Evolutionary conservation across 2,113 vertebrate genomes (phyloP), one percentile per base, ranked within the genome.

Genomic region (Ciconia stormi): DNA sequence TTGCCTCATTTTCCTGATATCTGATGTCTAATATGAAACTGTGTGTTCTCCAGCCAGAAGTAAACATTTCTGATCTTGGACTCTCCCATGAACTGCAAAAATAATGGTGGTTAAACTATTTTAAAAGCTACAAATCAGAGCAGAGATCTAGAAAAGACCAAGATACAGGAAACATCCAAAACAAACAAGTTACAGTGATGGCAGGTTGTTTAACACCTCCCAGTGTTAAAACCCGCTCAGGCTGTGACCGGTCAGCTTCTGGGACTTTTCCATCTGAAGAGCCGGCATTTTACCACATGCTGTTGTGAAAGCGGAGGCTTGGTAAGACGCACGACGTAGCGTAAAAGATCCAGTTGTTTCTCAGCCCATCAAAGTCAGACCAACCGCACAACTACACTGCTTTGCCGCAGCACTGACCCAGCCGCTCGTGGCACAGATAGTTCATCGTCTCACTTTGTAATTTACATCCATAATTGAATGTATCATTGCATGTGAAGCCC

Each of bases 291-390:
- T 44, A 16, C 49, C 32, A 5, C 23, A 1, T 0, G 29, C 46
- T 42, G 26, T 20, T 70, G 38, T 38, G 52, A 27, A 44, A 72
- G 82, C 7, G 0, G 25, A 23, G 58, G 58, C 46, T 70, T 1
- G 2, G 27, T 6, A 11, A 19, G 42, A 23, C 1, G 6, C 34
- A 11, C 36, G 42, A 34, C 1, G 1, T 11, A 6, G 21, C 1
- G 8, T 21, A 62, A 25, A 56, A 46, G 26, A 30, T 17, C 22
- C 47, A 5, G 9, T 18, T 47, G 29, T 49, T 61, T 19, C 36
- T 44, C 53, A 34, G 40, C 61, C 73, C 16, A 7, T 4, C 16
- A 2, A 44, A 14, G 26, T 40, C 55, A 32, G 44, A 36, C 12
- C 27, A n/a, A 7, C 42, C 2, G 4, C 53, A 26, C 22, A 6